Evolutionary conservation across 2,797 vertebrate species (phyloP).

Genomic region (Onychomys arenicola): DNA sequence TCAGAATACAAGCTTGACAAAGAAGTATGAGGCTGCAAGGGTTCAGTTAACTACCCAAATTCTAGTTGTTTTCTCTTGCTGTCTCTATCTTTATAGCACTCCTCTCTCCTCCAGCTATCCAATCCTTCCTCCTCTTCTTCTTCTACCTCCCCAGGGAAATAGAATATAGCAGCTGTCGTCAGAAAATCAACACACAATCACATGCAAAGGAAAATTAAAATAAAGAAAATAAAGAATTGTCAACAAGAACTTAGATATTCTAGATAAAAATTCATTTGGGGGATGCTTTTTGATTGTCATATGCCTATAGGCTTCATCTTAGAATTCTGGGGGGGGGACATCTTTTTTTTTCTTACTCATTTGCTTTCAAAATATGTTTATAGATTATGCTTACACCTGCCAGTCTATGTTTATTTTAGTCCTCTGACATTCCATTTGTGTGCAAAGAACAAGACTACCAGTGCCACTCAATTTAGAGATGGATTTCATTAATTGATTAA

Average conservation of each 20-base stretch:
- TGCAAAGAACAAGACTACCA: constrained; percentile 6
- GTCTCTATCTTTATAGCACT: background rate
- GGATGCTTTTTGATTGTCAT: background rate
- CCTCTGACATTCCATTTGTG: constrained; percentile 6
- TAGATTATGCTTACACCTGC: background rate
- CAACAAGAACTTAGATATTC: background rate
- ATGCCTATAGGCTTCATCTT: background rate
- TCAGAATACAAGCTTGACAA: background rate
- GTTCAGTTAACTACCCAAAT: background rate
- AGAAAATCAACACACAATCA: background rate
- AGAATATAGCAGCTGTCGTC: background rate
- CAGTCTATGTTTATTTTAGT: background rate
- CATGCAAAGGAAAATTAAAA: background rate
- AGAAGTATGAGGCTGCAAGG: background rate
- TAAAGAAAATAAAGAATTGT: background rate
- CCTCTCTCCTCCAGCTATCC: background rate
- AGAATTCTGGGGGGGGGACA: background rate
- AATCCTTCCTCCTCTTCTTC: background rate
- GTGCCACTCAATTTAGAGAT: constrained; percentile 12
- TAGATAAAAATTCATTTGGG: background rate
- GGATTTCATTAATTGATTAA: constrained; percentile 34
- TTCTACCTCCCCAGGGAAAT: background rate
- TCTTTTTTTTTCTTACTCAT: background rate
- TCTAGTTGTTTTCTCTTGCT: background rate
- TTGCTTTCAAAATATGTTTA: constrained; percentile 39